These are phyloP conservation scores for Leptura quadrifasciata DNA, from an alignment of 2,888 invertebrate genomes.

Conservation along the genomic window DNA sequence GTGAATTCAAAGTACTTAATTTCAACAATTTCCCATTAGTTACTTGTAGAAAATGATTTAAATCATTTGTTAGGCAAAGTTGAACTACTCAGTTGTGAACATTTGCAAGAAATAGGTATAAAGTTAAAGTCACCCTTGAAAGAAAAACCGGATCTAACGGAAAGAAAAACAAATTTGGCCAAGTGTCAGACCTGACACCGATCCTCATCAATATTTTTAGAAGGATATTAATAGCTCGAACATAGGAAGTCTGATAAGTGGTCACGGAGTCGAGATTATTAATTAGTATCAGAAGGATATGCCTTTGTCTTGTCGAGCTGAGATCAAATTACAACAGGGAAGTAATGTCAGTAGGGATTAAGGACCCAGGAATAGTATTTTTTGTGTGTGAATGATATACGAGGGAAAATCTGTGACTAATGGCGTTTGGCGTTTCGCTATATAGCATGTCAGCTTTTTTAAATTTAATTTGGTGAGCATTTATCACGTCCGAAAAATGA, in stretches of 20 bases:
- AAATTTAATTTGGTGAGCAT: slow-evolving; percentile 27
- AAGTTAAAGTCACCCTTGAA: background rate
- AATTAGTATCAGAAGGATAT: slow-evolving; percentile 32
- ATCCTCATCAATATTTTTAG: slow-evolving; percentile 19
- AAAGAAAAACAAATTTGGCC: slow-evolving; percentile 16
- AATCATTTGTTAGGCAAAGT: background rate
- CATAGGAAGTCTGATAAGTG: slow-evolving; percentile 37
- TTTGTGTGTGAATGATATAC: slow-evolving; percentile 20
- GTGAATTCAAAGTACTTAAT: background rate
- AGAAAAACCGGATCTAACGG: background rate
- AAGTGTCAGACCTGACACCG: background rate
- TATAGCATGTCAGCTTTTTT: background rate
- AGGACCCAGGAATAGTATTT: background rate
- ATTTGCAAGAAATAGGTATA: background rate
- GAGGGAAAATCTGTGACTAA: slow-evolving; percentile 20
- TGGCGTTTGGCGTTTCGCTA: slow-evolving; percentile 4
- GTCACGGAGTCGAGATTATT: slow-evolving; percentile 27
- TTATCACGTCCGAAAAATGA: slow-evolving; percentile 22
- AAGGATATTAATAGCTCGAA: slow-evolving; percentile 27
- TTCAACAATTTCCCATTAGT: background rate
- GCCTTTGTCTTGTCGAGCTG: slow-evolving; percentile 30
- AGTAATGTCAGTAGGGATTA: slow-evolving; percentile 6
- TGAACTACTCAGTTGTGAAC: background rate
- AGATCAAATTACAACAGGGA: slow-evolving; percentile 33
- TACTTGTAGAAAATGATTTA: background rate